Evolutionary conservation across 2,113 vertebrate genomes (phyloP).

Genomic region (Dipodomys spectabilis): DNA sequence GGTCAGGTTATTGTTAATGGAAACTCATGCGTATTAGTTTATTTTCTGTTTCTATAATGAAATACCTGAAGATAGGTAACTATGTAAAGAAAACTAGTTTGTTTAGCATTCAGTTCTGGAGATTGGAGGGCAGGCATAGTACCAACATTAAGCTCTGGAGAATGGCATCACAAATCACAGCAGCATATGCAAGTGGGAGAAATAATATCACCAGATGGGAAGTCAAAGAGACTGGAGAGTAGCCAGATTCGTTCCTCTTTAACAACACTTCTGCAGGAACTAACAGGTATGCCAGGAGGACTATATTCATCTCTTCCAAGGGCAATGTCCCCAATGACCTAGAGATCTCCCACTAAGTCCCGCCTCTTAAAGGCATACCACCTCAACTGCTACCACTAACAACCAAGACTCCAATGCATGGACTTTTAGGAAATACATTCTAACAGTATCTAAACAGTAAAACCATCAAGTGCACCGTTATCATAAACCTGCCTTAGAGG

Average conservation of each 20-base stretch:
- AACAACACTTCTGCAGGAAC: neutral
- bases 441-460: neutral
- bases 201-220: neutral
- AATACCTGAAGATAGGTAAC: neutral
- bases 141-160: neutral
- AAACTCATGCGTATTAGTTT: neutral
- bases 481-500: too few relatives aligned
- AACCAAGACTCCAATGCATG: neutral
- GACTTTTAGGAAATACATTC: neutral
- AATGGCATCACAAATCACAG: neutral
- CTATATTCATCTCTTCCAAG: neutral
- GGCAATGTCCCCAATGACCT: neutral
- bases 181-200: neutral
- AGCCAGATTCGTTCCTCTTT: neutral
- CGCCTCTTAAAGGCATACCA: neutral
- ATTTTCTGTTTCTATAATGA: neutral
- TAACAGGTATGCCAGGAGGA: neutral
- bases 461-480: neutral
- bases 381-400: too few relatives aligned
- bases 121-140: neutral
- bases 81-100: neutral
- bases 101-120: neutral
- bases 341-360: neutral
- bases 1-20: neutral
- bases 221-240: neutral